Evolutionary conservation across 2,888 invertebrate species (phyloP).

Genomic region (Trissolcus brochymenae): DNA sequence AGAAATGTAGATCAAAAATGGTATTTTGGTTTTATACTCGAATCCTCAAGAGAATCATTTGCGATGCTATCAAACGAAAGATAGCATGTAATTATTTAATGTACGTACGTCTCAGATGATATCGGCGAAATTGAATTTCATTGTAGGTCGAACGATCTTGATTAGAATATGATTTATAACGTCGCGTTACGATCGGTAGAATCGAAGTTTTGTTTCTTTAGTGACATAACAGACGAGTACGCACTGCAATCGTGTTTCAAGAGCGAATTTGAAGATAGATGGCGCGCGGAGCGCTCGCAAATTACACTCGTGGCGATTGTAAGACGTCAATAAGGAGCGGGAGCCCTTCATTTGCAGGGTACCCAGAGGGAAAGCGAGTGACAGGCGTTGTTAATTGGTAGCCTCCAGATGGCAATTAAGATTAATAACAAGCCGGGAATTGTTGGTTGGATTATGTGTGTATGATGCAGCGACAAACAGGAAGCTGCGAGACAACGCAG

Average conservation of each 20-base stretch:
- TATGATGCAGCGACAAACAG: slow-evolving; percentile 42
- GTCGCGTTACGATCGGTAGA: slow-evolving; percentile 1
- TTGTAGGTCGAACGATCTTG: slow-evolving; percentile 43
- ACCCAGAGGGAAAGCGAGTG: slow-evolving; percentile 67
- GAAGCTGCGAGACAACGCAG: slow-evolving; percentile 47
- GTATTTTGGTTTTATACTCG: neutral
- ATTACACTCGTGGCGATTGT: slow-evolving; percentile 62
- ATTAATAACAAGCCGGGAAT: slow-evolving; percentile 73
- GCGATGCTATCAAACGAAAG: slow-evolving; percentile 23
- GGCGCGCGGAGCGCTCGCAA: slow-evolving; percentile 35
- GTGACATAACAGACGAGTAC: slow-evolving; percentile 13
- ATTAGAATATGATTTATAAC: slow-evolving; percentile 45
- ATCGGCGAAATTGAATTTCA: slow-evolving; percentile 51
- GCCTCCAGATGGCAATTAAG: slow-evolving; percentile 74
- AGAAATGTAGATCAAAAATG: neutral
- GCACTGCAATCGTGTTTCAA: neutral
- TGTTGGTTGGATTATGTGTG: slow-evolving; percentile 57
- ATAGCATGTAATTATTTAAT: slow-evolving; percentile 43
- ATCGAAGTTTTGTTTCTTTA: slow-evolving; percentile 19
- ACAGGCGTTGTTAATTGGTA: slow-evolving; percentile 75
- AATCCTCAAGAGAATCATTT: slow-evolving; percentile 5
- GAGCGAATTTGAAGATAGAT: slow-evolving; percentile 31
- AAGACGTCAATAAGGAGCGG: slow-evolving; percentile 63
- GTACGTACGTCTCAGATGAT: slow-evolving; percentile 28
- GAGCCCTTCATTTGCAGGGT: slow-evolving; percentile 56